Evolutionary conservation across 2,797 vertebrate species (phyloP).

Genomic region (Falco naumanni): DNA sequence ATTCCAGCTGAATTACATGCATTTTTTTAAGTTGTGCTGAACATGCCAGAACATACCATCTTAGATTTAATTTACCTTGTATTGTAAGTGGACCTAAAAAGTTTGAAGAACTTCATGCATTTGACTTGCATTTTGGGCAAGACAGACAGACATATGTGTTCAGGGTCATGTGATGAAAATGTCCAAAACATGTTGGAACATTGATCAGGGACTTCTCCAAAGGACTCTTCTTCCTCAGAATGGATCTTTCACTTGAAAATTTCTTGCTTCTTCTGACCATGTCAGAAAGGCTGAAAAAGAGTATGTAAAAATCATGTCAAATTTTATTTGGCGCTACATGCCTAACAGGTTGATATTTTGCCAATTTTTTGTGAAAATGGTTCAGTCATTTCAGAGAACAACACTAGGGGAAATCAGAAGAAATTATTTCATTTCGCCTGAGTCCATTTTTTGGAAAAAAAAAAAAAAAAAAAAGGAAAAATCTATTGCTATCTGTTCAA

Average conservation of each 20-base stretch:
- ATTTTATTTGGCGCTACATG: rapidly evolving
- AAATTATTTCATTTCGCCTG: not conserved
- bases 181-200: not conserved
- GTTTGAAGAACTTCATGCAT: not conserved
- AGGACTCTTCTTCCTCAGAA: not conserved
- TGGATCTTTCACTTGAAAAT: not conserved
- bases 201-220: not conserved
- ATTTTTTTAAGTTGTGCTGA: not conserved
- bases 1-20: not conserved
- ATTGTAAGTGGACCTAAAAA: not conserved
- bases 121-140: not conserved
- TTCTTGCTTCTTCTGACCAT: not conserved
- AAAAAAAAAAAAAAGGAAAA: rapidly evolving
- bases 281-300: not conserved
- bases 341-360: not conserved
- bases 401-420: not conserved
- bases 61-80: not conserved
- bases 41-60: not conserved
- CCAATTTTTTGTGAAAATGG: not conserved
- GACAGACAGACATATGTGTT: not conserved
- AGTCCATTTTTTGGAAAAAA: rapidly evolving
- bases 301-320: not conserved
- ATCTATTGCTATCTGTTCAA: not conserved
- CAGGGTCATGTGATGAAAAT: not conserved
- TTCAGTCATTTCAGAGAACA: not conserved